Conservation (phyloP, 2,888 invertebrate species). For the Sesia bembeciformis region DNA sequence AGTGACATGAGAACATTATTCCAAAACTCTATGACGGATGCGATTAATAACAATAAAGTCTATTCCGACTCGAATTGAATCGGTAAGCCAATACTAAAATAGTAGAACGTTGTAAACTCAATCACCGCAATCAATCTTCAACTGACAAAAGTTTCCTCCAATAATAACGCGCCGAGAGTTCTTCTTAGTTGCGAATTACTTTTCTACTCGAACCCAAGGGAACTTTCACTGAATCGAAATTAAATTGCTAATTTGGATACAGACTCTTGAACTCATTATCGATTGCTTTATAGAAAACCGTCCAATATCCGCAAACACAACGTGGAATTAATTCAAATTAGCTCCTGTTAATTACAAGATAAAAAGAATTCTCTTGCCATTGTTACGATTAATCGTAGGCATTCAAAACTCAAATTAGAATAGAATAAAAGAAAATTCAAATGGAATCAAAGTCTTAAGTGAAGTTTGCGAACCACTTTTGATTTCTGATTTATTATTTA, state of each 20-base stretch:
- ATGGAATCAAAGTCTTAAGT: too few species aligned
- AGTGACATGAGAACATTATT: too few species aligned
- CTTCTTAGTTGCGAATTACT: constrained; percentile 47
- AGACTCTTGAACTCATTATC: constrained; percentile 45
- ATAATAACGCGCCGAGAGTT: constrained; percentile 29
- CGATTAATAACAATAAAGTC: too few species aligned
- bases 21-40: too few species aligned
- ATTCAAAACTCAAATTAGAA: too few species aligned
- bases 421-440: too few species aligned
- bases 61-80: too few species aligned
- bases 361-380: background rate
- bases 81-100: too few species aligned
- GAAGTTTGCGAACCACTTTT: too few species aligned
- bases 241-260: constrained; percentile 50
- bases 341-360: background rate
- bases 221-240: constrained; percentile 50
- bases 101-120: constrained; percentile 9
- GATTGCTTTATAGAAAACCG: constrained; percentile 27
- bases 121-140: constrained; percentile 39
- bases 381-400: too few species aligned
- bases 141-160: constrained; percentile 36
- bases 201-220: constrained; percentile 26
- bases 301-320: constrained; percentile 3
- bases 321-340: constrained; percentile 7
- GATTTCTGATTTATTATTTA: background rate